Percentiles rank a stretch among this genome's conserved stretches.
phyloP scores from a whole-genome alignment of 2,797 vertebrate species.

The Pseudochaenichthys georgianus region DNA sequence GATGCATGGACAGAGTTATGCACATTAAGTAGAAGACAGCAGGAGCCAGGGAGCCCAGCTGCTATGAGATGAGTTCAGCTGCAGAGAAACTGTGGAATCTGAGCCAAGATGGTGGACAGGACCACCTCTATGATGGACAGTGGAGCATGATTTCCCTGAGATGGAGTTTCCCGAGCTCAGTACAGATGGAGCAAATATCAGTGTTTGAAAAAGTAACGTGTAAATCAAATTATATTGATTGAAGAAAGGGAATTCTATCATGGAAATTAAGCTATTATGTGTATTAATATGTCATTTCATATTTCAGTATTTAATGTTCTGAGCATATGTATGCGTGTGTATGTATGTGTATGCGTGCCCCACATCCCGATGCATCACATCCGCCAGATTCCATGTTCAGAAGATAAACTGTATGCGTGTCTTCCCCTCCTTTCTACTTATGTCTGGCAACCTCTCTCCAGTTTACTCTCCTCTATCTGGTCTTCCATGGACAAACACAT shows the following conservation, averaged over 20 bases:
- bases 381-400: conserved; percentile 51
- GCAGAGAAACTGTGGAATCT: conserved; percentile 44
- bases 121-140: conserved; percentile 3
- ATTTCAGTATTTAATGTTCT: conserved; percentile 53
- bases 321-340: conserved; percentile 40
- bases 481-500: conserved; percentile 52
- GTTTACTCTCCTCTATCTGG: conserved; percentile 31
- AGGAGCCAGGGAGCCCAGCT: conserved; percentile 45
- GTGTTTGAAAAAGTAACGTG: conserved; percentile 13
- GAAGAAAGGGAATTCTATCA: conserved; percentile 24
- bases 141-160: conserved; percentile 23
- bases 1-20: conserved; percentile 68
- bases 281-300: conserved; percentile 66
- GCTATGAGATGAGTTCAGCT: conserved; percentile 39
- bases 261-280: conserved; percentile 51
- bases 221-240: conserved; percentile 34
- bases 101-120: conserved; percentile 54
- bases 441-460: conserved; percentile 33
- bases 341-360: conserved; percentile 36
- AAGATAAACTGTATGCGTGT: conserved; percentile 42
- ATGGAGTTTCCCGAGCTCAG: conserved; percentile 12
- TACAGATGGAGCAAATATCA: conserved; percentile 17
- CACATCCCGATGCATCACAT: conserved; percentile 44
- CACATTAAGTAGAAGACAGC: conserved; percentile 43
- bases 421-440: conserved; percentile 26